Conservation (phyloP, 2,113 vertebrate genomes). For the Oophaga pumilio region DNA sequence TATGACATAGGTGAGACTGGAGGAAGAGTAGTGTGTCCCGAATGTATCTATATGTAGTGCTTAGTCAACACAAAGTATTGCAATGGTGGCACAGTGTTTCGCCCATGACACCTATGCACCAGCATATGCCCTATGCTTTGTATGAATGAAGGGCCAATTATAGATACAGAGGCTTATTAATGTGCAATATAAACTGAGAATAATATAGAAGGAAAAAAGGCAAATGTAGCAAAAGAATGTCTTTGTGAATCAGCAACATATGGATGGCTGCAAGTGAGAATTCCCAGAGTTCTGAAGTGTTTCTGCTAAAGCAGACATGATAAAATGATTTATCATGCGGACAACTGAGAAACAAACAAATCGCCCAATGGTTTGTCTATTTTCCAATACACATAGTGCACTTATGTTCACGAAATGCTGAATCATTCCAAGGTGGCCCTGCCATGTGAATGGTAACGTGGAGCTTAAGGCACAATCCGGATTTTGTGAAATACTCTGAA, state of each 20-base stretch:
- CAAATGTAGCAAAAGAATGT: not conserved
- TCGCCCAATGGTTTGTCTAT: conserved; percentile 15
- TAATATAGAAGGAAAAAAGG: conserved; percentile 3
- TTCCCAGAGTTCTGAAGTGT: conserved; percentile 37
- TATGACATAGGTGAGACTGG: no score
- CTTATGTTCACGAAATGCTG: not conserved
- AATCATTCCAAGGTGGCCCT: not conserved
- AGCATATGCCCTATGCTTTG: not conserved
- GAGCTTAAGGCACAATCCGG: not conserved
- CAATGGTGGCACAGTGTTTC: not conserved
- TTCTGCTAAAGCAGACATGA: conserved; percentile 37
- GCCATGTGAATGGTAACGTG: not conserved
- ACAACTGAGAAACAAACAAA: conserved; percentile 30
- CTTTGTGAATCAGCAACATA: conserved; percentile 21
- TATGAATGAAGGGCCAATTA: not conserved
- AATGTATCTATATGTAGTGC: not conserved
- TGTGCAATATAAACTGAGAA: not conserved
- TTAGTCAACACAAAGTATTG: not conserved
- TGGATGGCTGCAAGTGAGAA: conserved; percentile 36
- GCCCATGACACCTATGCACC: not conserved
- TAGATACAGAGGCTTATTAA: not conserved
- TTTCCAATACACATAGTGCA: not conserved
- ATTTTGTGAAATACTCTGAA: not conserved
- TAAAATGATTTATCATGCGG: conserved; percentile 40
- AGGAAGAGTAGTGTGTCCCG: not conserved